Evolutionary conservation across 2,888 invertebrate species (phyloP), one percentile per base, ranked within the genome.

Genomic region (Eledone cirrhosa): DNA sequence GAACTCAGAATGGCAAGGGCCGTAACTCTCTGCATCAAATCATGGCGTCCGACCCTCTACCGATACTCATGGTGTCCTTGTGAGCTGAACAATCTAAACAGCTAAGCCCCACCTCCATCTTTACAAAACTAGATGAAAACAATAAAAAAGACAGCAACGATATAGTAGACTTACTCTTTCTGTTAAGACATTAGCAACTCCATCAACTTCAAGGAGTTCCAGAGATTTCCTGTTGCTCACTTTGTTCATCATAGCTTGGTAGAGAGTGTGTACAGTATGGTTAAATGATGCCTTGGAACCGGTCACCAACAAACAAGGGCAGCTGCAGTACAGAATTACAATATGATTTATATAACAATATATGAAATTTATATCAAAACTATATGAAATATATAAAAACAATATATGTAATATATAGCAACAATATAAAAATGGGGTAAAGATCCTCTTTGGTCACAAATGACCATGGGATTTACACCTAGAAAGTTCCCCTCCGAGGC

Each of bases 111-210:
- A n/a, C n/a, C n/a, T n/a, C n/a, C n/a, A n/a, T n/a, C n/a, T n/a
- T n/a, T n/a, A n/a, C n/a, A n/a, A n/a, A n/a, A n/a, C n/a, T n/a
- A n/a, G n/a, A n/a, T n/a, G n/a, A n/a, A n/a, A n/a, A n/a, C n/a
- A n/a, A n/a, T n/a, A n/a, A n/a, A n/a, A n/a, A n/a, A n/a, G n/a
- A n/a, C n/a, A n/a, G 31, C n/a, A 33, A n/a, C 2, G 19, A 19
- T 24, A 27, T 2, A 11, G 22, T 41, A n/a, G 1, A 16, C 41
- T 72, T 72, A 72, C 72, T 41, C 31, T 72, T 92, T 97, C 96
- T 82, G 94, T 93, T 81, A 97, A 92, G 11, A 96, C 96, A 91
- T 96, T 96, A n/a, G 96, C 96, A 76, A 94, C 95, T 81, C 94
- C 93, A 86, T 96, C 96, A 81, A 97, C 94, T 90, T 96, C 95